Evolutionary conservation across 1,140 invertebrate genomes (phyloP), one percentile per base, ranked within the genome.

Genomic region (Neodiprion pinetum): DNA sequence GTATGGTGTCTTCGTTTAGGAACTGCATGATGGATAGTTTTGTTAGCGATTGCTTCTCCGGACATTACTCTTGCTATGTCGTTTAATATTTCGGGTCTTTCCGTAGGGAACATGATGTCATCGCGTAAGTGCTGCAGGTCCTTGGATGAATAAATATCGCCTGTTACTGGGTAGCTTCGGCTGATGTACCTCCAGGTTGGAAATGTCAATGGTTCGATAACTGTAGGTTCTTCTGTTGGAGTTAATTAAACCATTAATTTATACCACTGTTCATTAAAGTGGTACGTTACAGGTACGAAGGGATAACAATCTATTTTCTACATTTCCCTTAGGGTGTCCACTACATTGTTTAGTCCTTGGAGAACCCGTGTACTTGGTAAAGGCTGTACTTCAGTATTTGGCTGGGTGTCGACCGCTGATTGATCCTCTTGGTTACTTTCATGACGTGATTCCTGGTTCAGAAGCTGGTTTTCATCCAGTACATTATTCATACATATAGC

Each of bases 231-330:
- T 23, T 23, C 5, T 7, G 66, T 17, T 9, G 11, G n/a, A 11
- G 61, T 50, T 17, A 48, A 48, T 49, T 50, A 10, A n/a, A 75
- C 74, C 0, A 23, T 28, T n/a, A 75, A 2, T 61, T 77, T 70
- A 53, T 73, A 79, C 80, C 78, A 80, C 11, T 47, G 9, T 1
- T 67, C 66, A 12, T 72, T 71, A 12, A 79, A 67, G 10, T 50
- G 21, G 28, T 74, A 80, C 61, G 77, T 74, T 4, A 67, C 28
- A 12, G 76, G 70, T 28, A 78, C 3, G 1, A 78, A 2, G 3
- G 10, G 8, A 68, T 77, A 77, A 23, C 79, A 80, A 0, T 66
- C 28, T 0, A 78, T 14, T 53, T 71, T 21, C 17, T 21, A 21
- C 17, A 21, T 21, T 21, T 21, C 17, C 17, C 17, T 21, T 21